phyloP scores from a whole-genome alignment of 1,140 invertebrate genomes.

The Berghia stephanieae region DNA sequence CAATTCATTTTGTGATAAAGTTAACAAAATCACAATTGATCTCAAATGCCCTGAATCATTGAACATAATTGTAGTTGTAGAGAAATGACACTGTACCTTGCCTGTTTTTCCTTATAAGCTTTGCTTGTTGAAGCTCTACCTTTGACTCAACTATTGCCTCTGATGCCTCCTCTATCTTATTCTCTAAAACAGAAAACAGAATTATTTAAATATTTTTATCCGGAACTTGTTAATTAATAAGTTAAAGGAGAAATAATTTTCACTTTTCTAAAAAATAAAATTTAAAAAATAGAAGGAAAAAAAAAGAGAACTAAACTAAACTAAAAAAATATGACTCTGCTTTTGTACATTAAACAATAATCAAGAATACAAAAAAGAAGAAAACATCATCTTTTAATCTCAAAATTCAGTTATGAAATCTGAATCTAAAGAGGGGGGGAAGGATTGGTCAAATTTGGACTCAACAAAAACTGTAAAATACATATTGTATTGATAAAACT shows the following conservation, averaged over 20 bases:
- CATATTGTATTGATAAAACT: too few relatives aligned
- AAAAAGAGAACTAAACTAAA: neutral
- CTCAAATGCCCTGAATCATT: neutral
- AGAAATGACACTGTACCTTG: conserved; percentile 55
- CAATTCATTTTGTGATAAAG: too few relatives aligned
- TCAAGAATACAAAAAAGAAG: too few relatives aligned
- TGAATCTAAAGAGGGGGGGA: too few relatives aligned
- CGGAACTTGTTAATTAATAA: neutral
- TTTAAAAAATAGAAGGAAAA: neutral
- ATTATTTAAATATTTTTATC: neutral
- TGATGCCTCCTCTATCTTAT: conserved; percentile 56
- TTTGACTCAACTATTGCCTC: conserved; percentile 63
- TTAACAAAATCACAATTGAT: neutral
- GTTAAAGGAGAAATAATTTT: neutral
- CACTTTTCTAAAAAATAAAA: neutral
- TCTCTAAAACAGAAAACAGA: conserved; percentile 49
- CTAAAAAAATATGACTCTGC: too few relatives aligned
- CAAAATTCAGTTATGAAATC: too few relatives aligned
- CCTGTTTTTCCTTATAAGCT: conserved; percentile 79
- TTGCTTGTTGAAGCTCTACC: conserved; percentile 64
- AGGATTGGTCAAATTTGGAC: too few relatives aligned
- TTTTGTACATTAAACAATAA: too few relatives aligned
- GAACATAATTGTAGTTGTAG: neutral
- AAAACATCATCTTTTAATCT: too few relatives aligned
- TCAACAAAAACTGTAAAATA: too few relatives aligned